Base-by-base conservation (phyloP, 2,888 invertebrate species). In the Aspidapion aeneum region DNA sequence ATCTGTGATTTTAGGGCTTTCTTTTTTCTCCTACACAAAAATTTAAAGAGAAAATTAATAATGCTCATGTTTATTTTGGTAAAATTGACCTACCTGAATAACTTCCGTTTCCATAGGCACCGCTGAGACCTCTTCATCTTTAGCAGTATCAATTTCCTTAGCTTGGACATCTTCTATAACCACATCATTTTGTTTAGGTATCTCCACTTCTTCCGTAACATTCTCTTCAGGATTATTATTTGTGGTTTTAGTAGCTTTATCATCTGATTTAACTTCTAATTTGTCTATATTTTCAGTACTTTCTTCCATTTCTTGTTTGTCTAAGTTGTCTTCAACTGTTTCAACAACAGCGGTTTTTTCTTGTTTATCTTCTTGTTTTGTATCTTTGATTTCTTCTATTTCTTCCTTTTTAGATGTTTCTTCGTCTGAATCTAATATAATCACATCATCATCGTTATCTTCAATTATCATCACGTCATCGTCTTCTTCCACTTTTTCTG, bases 371-470 rank as follows among this genome's bases (percentile, higher is more conserved):
- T 61, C 66, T 18, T 61, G 62, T 58, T 63, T 56, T 48, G 57
- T 52, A 18, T 12, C 21, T 18, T 54, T 55, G 21, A 55, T 48
- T 9, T 22, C 57, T 56, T 48, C 55, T 16, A 48, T 59, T 50
- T 63, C 61, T 19, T 63, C 55, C 2, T 12, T 18, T 63, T 64
- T 55, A 21, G 51, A 48, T 20, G 60, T 61, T 52, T 72, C 73
- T 57, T 72, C 73, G 61, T 75, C 75, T 16, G 74, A 73, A 68
- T 73, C 72, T 7, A 70, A 72, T 51, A 73, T 69, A 66, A 74
- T 68, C 59, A 71, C 69, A 55, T 69, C 70, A 66, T 71, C 73
- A 35, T 65, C 67, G 16, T 50, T 55, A 49, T 69, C 66, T 9
- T 57, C 61, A 62, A 57, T 17, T 12, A 55, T 22, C 17, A 51